Evolutionary conservation across 1,140 invertebrate species (phyloP).

Genomic region (Bombus sylvicola): DNA sequence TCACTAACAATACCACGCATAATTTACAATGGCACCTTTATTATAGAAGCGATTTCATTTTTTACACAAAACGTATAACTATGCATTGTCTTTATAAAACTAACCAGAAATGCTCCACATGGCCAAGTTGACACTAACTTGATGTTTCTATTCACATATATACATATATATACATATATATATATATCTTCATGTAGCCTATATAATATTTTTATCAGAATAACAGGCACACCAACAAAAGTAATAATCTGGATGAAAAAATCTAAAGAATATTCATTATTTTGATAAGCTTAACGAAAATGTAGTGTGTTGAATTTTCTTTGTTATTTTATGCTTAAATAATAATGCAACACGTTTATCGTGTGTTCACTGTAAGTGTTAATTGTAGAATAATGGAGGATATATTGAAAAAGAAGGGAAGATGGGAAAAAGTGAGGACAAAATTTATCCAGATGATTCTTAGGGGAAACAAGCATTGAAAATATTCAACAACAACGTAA

Average conservation of each 20-base stretch:
- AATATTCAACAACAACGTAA: neutral
- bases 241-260: neutral
- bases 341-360: neutral
- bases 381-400: neutral
- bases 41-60: slow-evolving; percentile 76
- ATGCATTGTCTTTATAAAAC: slow-evolving; percentile 79
- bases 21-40: slow-evolving; percentile 70
- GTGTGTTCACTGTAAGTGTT: neutral
- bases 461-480: neutral
- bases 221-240: too few relatives aligned
- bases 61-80: slow-evolving; percentile 77
- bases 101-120: slow-evolving; percentile 82
- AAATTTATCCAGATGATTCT: neutral
- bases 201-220: slow-evolving; percentile 2
- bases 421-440: neutral
- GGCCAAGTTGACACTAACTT: slow-evolving; percentile 83
- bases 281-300: neutral
- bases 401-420: neutral
- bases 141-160: slow-evolving; percentile 50
- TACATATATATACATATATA: too few relatives aligned
- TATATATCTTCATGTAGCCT: slow-evolving; percentile 10
- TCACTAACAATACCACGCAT: slow-evolving; percentile 70
- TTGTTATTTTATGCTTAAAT: neutral
- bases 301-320: neutral
- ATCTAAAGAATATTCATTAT: neutral